Percentiles rank a stretch among this genome's conserved stretches.
phyloP scores from a whole-genome alignment of 2,888 invertebrate genomes.

The Tetragonisca angustula region DNA sequence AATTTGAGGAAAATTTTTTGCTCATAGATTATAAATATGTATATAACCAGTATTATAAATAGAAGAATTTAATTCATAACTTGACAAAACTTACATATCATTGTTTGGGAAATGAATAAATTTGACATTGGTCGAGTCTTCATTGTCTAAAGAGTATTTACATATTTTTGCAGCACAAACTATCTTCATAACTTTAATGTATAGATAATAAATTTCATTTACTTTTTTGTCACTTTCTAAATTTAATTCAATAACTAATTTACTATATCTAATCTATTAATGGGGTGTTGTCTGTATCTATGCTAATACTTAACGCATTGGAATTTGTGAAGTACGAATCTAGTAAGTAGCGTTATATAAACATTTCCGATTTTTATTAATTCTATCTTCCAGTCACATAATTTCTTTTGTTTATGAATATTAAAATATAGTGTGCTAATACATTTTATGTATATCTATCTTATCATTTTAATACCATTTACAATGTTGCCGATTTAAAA shows the following conservation, averaged over 20 bases:
- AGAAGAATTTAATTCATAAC: neutral
- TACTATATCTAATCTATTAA: neutral
- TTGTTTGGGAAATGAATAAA: constrained; percentile 74
- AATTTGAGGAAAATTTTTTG: neutral
- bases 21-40: neutral
- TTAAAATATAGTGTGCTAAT: too few species aligned
- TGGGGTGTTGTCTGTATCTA: neutral
- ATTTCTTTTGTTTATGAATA: neutral
- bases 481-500: too few species aligned
- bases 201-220: too few species aligned
- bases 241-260: neutral
- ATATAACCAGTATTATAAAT: neutral
- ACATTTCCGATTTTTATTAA: neutral
- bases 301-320: neutral
- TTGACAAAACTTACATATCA: constrained; percentile 67
- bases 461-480: neutral
- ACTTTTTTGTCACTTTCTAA: neutral
- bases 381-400: neutral
- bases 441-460: neutral
- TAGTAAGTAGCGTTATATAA: neutral
- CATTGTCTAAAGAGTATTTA: constrained; percentile 70
- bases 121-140: constrained; percentile 67
- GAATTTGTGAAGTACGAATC: neutral
- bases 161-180: constrained; percentile 69
- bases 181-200: constrained; percentile 59